Evolutionary conservation across 2,113 vertebrate species (phyloP), one percentile per base, ranked within the genome.

Genomic region (Epinephelus moara): DNA sequence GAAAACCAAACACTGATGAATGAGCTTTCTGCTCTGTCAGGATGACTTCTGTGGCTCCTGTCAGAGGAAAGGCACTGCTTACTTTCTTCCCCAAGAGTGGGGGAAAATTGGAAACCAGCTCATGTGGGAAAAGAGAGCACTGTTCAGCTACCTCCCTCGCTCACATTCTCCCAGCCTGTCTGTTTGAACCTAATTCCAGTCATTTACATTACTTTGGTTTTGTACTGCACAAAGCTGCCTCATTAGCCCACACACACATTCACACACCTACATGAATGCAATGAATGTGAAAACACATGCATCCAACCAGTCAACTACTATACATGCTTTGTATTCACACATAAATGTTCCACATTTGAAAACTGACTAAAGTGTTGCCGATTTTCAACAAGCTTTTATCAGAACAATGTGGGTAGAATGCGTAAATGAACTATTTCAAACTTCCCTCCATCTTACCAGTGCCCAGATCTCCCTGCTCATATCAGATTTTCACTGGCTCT

Each of bases 221-320:
- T 40, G 18, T 69, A 21, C 47, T 69, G 63, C 21, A 55, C 55
- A 45, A 17, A 23, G 2, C 55, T 68, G 69, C 23, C 13, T 69
- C 76, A 70, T 70, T 62, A 69, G 5, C 70, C 23, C 80, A 63
- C 47, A 62, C 52, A 66, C 37, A 70, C 45, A 50, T 5, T 45
- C 56, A 69, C 30, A 79, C 70, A 49, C 37, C 37, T 9, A 80
- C 72, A 45, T 12, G 8, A 45, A 12, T 45, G 42, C 42, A 45
- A 37, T 37, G 33, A 37, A 37, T 37, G 33, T 12, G 42, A 45
- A 45, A 45, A 45, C 42, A 45, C 42, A 45, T 45, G 42, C 42
- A 12, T 45, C 11, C 42, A 45, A 45, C 42, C 42, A 45, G 42
- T 45, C 14, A 27, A 30, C 19, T 27, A n/a, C 23, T 61, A 4